These are phyloP conservation scores for Erythrolamprus reginae DNA, from an alignment of 2,113 vertebrate species.

Conservation along the genomic window DNA sequence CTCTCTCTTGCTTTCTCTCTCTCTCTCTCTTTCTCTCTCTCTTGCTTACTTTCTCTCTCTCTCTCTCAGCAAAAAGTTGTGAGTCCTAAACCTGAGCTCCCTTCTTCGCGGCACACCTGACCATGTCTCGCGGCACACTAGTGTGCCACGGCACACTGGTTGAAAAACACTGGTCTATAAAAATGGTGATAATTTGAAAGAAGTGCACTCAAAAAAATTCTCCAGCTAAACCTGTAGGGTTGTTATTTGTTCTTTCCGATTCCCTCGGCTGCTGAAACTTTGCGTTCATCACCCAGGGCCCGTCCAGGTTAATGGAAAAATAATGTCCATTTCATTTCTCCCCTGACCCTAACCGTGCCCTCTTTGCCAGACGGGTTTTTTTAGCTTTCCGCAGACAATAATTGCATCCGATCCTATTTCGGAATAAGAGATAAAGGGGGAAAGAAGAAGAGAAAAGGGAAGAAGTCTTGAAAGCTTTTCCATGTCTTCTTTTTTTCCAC, in stretches of 20 bases:
- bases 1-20: not conserved
- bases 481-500: no score
- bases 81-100: no score
- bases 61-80: no score
- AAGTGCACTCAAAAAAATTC: not conserved
- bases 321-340: not conserved
- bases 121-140: no score
- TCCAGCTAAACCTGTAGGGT: no score
- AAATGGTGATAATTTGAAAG: not conserved
- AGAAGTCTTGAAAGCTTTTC: not conserved
- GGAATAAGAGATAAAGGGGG: not conserved
- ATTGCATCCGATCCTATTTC: not conserved
- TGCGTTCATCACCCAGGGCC: not conserved
- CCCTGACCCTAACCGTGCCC: not conserved
- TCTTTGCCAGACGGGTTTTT: not conserved
- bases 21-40: no score
- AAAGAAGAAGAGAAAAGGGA: not conserved
- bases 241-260: not conserved
- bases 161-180: no score
- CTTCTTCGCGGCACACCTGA: no score
- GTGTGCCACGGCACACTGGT: no score
- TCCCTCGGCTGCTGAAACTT: not conserved
- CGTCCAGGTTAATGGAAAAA: not conserved
- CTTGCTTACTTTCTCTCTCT: no score
- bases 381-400: not conserved